These are phyloP conservation scores for Trissolcus brochymenae DNA, from an alignment of 2,888 invertebrate species.

Conservation along the genomic window DNA sequence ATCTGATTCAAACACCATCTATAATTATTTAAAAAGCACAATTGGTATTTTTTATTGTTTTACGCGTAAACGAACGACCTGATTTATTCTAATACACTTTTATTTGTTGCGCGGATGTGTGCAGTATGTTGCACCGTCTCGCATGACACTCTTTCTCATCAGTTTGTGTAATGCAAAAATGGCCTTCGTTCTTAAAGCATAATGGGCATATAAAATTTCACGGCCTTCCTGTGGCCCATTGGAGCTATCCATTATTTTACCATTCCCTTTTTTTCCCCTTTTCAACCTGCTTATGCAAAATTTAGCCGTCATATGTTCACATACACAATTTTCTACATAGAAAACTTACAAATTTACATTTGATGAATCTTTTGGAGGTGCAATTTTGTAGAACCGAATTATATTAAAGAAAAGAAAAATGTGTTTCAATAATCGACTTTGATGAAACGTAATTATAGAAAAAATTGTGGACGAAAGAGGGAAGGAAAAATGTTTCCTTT, in stretches of 20 bases:
- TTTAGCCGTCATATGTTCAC: constrained; percentile 14
- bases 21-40: constrained; percentile 1
- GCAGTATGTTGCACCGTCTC: constrained; percentile 9
- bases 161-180: constrained; percentile 23
- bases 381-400: not conserved
- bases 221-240: constrained; percentile 4
- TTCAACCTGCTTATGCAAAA: constrained; percentile 4
- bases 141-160: constrained; percentile 28
- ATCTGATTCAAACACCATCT: constrained; percentile 5
- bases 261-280: not conserved
- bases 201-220: constrained; percentile 26
- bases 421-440: not conserved
- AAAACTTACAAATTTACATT: not conserved
- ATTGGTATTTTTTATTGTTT: constrained; percentile 7
- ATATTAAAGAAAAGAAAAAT: not conserved
- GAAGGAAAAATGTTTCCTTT: constrained; percentile 4
- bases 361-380: not conserved
- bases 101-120: constrained; percentile 14
- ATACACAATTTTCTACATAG: too few species aligned
- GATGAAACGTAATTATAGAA: constrained; percentile 1
- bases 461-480: not conserved
- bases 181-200: constrained; percentile 10
- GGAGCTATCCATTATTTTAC: not conserved
- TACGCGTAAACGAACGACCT: not conserved
- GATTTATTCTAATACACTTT: constrained; percentile 18